Evolutionary conservation across 2,888 invertebrate species (phyloP).

Genomic region (Mythimna lalbum): DNA sequence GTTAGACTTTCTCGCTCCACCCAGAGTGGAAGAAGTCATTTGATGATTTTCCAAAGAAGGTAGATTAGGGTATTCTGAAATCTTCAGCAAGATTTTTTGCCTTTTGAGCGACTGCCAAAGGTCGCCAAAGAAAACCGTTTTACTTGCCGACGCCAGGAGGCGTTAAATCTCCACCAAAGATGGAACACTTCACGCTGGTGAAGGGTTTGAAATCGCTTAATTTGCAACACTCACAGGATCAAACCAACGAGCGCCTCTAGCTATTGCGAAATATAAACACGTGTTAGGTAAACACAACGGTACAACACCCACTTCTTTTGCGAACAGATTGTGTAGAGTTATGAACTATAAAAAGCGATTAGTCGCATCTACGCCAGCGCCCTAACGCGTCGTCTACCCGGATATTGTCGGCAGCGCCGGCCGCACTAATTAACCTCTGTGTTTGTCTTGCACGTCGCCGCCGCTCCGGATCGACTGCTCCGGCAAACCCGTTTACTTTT

Average conservation of each 20-base stretch:
- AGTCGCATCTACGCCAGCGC: conserved; percentile 2
- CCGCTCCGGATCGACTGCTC: conserved; percentile 15
- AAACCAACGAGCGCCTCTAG: no score
- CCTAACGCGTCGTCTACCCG: conserved; percentile 18
- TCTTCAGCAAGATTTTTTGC: no score
- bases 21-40: not conserved
- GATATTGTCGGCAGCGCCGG: conserved; percentile 35
- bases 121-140: no score
- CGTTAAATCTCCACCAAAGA: no score
- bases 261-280: not conserved
- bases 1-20: no score
- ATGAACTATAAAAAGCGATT: not conserved
- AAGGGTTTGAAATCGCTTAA: no score
- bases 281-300: no score
- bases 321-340: not conserved
- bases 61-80: no score
- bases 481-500: conserved; percentile 44
- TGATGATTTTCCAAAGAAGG: not conserved
- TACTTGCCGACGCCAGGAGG: no score
- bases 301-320: not conserved
- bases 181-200: no score
- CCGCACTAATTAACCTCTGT: conserved; percentile 57
- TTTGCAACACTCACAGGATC: no score
- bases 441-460: conserved; percentile 56
- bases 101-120: no score